These are phyloP conservation scores for Merops nubicus DNA, from an alignment of 2,113 vertebrate species.

Conservation along the genomic window DNA sequence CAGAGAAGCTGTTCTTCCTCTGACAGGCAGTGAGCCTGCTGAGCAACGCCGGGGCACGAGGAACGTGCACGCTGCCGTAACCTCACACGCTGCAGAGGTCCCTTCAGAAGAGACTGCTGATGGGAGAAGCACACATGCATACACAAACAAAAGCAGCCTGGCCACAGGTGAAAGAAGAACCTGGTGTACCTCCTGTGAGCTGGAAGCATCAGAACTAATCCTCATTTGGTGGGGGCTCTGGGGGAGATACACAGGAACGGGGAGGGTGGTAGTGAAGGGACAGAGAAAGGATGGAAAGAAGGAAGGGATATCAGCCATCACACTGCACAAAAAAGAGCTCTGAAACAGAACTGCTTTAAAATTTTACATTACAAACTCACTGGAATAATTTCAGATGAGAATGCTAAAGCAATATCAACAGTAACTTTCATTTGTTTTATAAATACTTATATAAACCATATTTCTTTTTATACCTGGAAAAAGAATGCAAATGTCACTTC, in stretches of 20 bases:
- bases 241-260: too few relatives aligned
- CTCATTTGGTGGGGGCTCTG: too few relatives aligned
- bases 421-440: not conserved
- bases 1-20: constrained; percentile 55
- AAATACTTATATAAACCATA: not conserved
- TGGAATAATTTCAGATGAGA: not conserved
- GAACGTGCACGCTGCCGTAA: constrained; percentile 18
- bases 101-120: not conserved
- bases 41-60: constrained; percentile 5
- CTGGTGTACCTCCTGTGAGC: not conserved
- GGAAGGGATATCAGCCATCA: not conserved
- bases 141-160: not conserved
- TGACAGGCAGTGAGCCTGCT: constrained; percentile 53
- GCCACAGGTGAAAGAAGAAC: not conserved
- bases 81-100: constrained; percentile 9
- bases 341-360: not conserved
- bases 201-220: not conserved
- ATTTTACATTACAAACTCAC: not conserved
- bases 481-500: not conserved
- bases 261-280: not conserved
- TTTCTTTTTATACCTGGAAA: not conserved
- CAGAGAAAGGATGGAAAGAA: not conserved
- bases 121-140: not conserved
- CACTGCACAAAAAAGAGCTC: not conserved
- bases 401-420: not conserved